Evolutionary conservation across 2,797 vertebrate genomes (phyloP).

Genomic region (Limnodromus scolopaceus): DNA sequence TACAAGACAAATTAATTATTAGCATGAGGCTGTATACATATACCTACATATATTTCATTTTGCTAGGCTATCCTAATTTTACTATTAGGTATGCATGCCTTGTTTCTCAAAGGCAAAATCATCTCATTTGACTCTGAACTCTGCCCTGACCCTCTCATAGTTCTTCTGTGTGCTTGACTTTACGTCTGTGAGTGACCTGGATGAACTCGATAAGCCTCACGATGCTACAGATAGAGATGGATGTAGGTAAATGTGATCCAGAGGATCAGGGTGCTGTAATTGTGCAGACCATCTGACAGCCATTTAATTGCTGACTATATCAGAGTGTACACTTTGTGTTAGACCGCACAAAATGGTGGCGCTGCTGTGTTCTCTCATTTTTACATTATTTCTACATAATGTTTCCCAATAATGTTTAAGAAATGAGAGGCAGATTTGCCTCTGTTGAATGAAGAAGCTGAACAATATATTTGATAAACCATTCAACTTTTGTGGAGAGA

Average conservation of each 20-base stretch:
- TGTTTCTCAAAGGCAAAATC: slow-evolving; percentile 29
- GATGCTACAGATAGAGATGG: background rate
- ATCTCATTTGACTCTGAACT: background rate
- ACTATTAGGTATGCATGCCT: background rate
- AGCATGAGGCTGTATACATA: background rate
- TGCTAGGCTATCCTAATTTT: background rate
- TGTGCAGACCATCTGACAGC: background rate
- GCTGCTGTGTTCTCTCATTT: background rate
- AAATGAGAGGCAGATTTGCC: background rate
- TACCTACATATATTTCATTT: background rate
- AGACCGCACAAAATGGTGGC: background rate
- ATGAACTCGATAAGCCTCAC: background rate
- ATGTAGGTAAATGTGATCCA: background rate
- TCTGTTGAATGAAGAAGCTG: background rate
- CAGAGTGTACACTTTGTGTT: background rate
- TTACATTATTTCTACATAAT: background rate
- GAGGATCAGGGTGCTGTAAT: background rate
- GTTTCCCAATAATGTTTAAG: background rate
- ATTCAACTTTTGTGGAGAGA: background rate
- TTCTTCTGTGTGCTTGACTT: background rate
- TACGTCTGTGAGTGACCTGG: background rate
- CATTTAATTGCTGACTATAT: background rate
- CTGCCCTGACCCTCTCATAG: background rate
- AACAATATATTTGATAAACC: background rate
- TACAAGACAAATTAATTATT: slow-evolving; percentile 33